Evolutionary conservation across 2,888 invertebrate species (phyloP), one percentile per base, ranked within the genome.

Genomic region (Eueremaeus valkanovi): DNA sequence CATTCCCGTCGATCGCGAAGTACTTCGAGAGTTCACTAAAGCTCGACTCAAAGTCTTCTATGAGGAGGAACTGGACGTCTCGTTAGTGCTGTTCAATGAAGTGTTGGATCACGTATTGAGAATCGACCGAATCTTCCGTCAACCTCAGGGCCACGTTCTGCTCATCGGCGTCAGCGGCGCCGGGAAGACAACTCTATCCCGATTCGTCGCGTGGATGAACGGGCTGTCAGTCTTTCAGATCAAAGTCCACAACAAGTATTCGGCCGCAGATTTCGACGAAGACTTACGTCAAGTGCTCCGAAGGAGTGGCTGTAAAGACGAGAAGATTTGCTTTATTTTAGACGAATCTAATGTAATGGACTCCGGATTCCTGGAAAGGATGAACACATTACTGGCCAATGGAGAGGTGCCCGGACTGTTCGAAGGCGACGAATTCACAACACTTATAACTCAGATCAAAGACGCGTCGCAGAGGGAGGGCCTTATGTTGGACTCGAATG

Each of bases 121-220:
- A 80, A 99, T 99, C 83, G 99, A 99, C 87, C 88, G 99, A 82
- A 99, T 99, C 82, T 99, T 99, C 89, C 88, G 99, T 75, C 98
- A 99, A 84, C 97, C 97, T 9, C 98, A 99, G 77, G 99, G 99
- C 75, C 99, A 99, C 85, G 85, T 99, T 80, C 85, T 99, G 81
- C 88, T 99, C 9, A 99, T 99, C 82, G 99, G 99, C 79, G 98
- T 98, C 8, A 97, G 97, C 73, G 99, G 99, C 66, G 95, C 98
- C 79, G 99, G 99, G 79, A 99, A 99, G 86, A 99, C 99, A 0
- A 99, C 99, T 13, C 88, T 99, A 80, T 98, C 98, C 33, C 88
- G 99, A 79, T 99, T 99, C 85, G 99, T 99, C 42, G 99, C 99
- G 72, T 99, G 99, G 97, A 95, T 99, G 92, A 99, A 99, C 84